Percentiles rank a stretch among this genome's conserved stretches.
phyloP scores from a whole-genome alignment of 2,888 invertebrate genomes.

The Parascotia fuliginaria region DNA sequence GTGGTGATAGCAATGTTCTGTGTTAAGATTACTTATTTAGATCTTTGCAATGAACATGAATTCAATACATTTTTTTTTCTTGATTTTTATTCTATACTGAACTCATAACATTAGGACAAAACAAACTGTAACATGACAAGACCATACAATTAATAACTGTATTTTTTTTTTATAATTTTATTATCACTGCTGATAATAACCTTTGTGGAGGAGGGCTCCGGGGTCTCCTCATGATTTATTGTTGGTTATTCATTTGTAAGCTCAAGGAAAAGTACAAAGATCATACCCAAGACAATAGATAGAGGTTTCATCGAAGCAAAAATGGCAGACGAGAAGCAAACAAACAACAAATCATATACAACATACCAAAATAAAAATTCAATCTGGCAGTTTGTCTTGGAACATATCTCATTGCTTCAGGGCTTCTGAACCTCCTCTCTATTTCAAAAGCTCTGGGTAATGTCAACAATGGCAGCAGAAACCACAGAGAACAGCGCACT shows the following conservation, averaged over 20 bases:
- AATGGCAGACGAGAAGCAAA: slow-evolving; percentile 88
- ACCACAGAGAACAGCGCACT: slow-evolving; percentile 94
- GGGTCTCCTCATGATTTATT: slow-evolving; percentile 4
- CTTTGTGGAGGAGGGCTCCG: too few species aligned
- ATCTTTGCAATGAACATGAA: too few species aligned
- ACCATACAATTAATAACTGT: too few species aligned
- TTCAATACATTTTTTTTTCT: too few species aligned
- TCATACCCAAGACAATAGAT: neutral
- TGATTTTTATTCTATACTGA: too few species aligned
- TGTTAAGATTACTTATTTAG: too few species aligned
- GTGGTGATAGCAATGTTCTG: too few species aligned
- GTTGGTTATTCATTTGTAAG: slow-evolving; percentile 12
- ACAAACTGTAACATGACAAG: too few species aligned
- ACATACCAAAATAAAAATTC: slow-evolving; percentile 95
- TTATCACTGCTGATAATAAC: too few species aligned
- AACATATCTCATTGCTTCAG: slow-evolving; percentile 91
- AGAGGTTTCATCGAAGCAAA: slow-evolving; percentile 63
- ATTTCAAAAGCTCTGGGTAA: slow-evolving; percentile 95
- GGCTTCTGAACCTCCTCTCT: slow-evolving; percentile 94
- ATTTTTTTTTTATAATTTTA: too few species aligned
- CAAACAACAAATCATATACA: slow-evolving; percentile 94
- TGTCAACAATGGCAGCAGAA: slow-evolving; percentile 94
- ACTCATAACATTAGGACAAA: too few species aligned
- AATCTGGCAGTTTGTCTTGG: slow-evolving; percentile 95
- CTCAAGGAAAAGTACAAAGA: neutral